These are phyloP conservation scores for Hybos culiciformis DNA, from an alignment of 2,888 invertebrate species.

Conservation along the genomic window DNA sequence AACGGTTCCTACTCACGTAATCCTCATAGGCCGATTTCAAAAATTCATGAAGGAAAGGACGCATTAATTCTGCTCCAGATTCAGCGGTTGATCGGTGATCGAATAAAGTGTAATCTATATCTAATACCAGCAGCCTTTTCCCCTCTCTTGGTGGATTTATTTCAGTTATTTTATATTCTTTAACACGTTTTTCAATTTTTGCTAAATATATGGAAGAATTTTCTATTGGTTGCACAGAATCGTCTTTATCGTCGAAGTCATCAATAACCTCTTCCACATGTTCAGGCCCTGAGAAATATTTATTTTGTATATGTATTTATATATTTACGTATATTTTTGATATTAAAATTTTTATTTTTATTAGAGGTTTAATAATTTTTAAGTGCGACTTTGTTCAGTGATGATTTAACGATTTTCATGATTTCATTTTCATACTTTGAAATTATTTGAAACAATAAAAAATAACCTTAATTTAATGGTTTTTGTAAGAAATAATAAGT, in stretches of 20 bases:
- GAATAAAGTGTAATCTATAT: slow-evolving; percentile 93
- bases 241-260: slow-evolving; percentile 83
- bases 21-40: slow-evolving; percentile 71
- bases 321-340: no score
- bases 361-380: no score
- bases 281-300: slow-evolving; percentile 65
- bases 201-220: slow-evolving; percentile 51
- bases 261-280: slow-evolving; percentile 78
- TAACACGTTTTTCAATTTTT: slow-evolving; percentile 70
- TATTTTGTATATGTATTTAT: no score
- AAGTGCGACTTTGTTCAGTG: no score
- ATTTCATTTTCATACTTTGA: no score
- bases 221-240: slow-evolving; percentile 42
- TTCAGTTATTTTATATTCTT: slow-evolving; percentile 68
- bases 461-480: no score
- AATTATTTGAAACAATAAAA: no score
- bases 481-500: no score
- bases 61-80: slow-evolving; percentile 75
- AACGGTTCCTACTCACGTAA: no score
- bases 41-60: slow-evolving; percentile 91
- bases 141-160: slow-evolving; percentile 69
- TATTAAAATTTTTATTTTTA: no score
- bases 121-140: slow-evolving; percentile 82
- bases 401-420: no score
- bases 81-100: slow-evolving; percentile 91